Evolutionary conservation across 2,888 invertebrate genomes (phyloP).

Genomic region (Mythimna albipuncta): DNA sequence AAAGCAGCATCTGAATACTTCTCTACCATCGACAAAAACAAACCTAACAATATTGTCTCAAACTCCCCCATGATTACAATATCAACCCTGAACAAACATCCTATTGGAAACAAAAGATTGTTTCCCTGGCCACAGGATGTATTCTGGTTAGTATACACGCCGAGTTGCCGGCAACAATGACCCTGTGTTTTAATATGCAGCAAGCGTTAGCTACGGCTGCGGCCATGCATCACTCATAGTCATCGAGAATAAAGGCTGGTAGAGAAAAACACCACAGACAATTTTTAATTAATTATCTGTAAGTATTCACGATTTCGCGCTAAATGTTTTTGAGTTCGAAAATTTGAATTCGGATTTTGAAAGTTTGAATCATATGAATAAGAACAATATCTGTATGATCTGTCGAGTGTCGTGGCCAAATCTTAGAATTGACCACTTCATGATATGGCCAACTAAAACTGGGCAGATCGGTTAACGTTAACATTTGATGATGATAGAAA

Average conservation of each 20-base stretch:
- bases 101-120: constrained; percentile 77
- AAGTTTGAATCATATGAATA: neutral
- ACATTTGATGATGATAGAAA: too few species aligned
- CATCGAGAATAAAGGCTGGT: constrained; percentile 45
- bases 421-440: too few species aligned
- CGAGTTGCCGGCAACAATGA: constrained; percentile 77
- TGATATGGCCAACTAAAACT: too few species aligned
- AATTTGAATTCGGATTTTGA: neutral
- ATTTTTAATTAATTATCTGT: constrained; percentile 25
- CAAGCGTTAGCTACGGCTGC: constrained; percentile 58
- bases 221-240: constrained; percentile 46
- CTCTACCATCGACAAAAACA: neutral
- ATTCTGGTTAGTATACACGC: constrained; percentile 75
- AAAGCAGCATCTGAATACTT: neutral
- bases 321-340: neutral
- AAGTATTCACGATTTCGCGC: constrained; percentile 17
- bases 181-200: constrained; percentile 78
- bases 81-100: constrained; percentile 66
- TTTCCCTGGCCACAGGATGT: constrained; percentile 75
- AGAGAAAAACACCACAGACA: constrained; percentile 26
- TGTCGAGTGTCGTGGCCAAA: too few species aligned
- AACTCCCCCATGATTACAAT: constrained; percentile 20
- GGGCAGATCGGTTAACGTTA: too few species aligned
- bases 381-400: neutral
- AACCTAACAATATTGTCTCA: constrained; percentile 3